phyloP scores from a whole-genome alignment of 92 coral and sea anemone species.

The Palythoa grandis region DNA sequence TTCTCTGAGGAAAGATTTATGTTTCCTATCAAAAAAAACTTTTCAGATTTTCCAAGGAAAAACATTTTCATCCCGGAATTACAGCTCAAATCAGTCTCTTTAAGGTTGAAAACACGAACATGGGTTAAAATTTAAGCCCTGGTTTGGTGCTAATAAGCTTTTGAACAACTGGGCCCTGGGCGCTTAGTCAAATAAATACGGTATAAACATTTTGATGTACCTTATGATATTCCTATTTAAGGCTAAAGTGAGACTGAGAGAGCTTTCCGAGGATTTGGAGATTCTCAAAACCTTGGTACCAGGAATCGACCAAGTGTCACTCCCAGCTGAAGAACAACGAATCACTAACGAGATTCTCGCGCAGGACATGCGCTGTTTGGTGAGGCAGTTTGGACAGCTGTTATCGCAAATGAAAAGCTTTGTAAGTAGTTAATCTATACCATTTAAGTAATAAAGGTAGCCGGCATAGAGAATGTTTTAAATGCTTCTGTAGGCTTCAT shows the following conservation, averaged over 20 bases:
- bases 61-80: no score
- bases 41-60: no score
- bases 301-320: neutral
- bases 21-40: no score
- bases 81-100: no score
- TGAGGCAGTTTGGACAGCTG: conserved; percentile 19
- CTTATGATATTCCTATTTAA: neutral
- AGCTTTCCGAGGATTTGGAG: conserved; percentile 18
- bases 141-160: no score
- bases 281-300: conserved; percentile 24
- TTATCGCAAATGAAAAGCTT: neutral
- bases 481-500: no score
- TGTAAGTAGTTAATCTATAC: neutral
- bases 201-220: no score
- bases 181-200: neutral
- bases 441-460: neutral
- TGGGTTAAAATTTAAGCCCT: no score
- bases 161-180: no score
- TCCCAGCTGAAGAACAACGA: neutral
- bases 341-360: neutral
- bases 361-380: conserved; percentile 12
- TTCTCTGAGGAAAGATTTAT: no score
- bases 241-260: conserved; percentile 11
- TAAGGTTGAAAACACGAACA: no score
- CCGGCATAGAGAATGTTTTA: neutral